Base-by-base conservation (phyloP, 2,797 vertebrate species). In the Meda fulgida region DNA sequence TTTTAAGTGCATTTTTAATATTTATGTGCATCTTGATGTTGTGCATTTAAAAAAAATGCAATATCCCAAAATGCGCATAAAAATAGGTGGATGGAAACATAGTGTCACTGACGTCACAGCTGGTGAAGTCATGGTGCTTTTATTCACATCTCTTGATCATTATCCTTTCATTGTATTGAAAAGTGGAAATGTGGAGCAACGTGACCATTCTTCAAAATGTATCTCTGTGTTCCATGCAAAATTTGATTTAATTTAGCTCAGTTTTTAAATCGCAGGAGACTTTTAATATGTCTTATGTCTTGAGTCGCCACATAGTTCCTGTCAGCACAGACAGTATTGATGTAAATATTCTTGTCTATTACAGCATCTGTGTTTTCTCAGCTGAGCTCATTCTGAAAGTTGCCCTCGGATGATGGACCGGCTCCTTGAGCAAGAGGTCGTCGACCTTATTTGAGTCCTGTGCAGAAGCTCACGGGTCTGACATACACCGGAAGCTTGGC, bases 381-480 rank as follows among this genome's bases (percentile, higher is more conserved):
- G 94, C 94, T 94, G 94, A 93, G 89, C 92, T 46, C 66, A 71
- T 67, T 75, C 71, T 75, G 81, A 75, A 66, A 51, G 70, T 75
- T 75, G 58, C 40, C 40, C 65, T 26, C 9, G 71, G 40, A 83
- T 83, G 81, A 83, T 83, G 71, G 81, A 77, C 36, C 5, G 40
- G 69, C 46, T 23, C 63, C 80, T 55, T 85, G 88, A 53, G 89
- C 86, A 87, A 88, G 84, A 91, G 91, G 81, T 90, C 91, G 90
- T 92, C 92, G 92, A 92, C 92, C 94, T 94, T 93, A 94, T 93
- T 94, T 92, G 93, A 94, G 92, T 92, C 66, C 89, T 93, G 91
- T 87, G 80, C 89, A 91, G 90, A 89, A 89, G 91, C 93, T 89
- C 78, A 91, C 86, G 91, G 92, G 91, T 88, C 87, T 91, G 92